Base-by-base conservation (phyloP, 1,140 invertebrate species). In the Eupristina koningsbergeri region DNA sequence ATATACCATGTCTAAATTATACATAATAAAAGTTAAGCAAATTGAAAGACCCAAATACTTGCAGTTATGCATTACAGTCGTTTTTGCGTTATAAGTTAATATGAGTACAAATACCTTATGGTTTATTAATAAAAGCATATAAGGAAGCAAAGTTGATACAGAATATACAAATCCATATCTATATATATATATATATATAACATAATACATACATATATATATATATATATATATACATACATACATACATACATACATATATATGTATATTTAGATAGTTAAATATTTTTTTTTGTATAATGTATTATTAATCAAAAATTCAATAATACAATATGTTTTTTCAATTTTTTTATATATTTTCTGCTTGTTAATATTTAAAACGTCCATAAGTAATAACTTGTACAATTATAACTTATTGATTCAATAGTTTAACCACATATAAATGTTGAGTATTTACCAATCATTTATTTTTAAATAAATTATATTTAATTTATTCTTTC, bases 331-430 rank as follows among this genome's bases (percentile, higher is more conserved):
- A 63, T 69, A 41, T 78, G 71, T 22, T 76, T 82, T 53, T 19
- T 77, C 29, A 58, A 19, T 78, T 53, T 69, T 83, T 0, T n/a
- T 73, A n/a, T n/a, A n/a, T n/a, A n/a, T n/a, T n/a, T n/a, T n/a
- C n/a, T n/a, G n/a, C n/a, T 53, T 74, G 67, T 84, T 84, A 73
- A 84, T 84, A 84, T 63, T 79, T 73, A 79, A 73, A 31, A 79
- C 67, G 76, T 79, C 76, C 82, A 73, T 79, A 22, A 79, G 13
- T 84, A 79, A 22, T 31, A 69, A 69, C 63, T 77, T 78, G 78
- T 34, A 69, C 71, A 53, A 69, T 67, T 58, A 64, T 67, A 36
- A 67, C 77, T 69, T 83, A 36, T 77, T 63, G n/a, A 58, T 77
- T 83, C n/a, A 13, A 69, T 69, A 34, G 22, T 67, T 34, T 17